Conservation (phyloP, 2,888 invertebrate species). For the Melolontha melolontha region DNA sequence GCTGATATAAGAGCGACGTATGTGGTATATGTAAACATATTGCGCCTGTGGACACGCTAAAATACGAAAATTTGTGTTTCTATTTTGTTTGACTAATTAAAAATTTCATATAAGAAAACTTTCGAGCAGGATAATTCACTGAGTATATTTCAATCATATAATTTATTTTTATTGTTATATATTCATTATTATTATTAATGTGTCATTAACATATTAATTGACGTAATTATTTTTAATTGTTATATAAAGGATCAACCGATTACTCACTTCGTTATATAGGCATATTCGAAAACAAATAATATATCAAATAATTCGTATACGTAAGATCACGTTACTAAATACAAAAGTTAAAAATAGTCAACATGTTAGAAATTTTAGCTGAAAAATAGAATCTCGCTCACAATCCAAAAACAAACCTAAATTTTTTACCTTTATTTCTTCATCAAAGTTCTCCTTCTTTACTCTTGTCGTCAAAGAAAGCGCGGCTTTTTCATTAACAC, state of each 20-base stretch:
- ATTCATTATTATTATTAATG: too few species aligned
- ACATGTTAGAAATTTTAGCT: constrained; percentile 38
- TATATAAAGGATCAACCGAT: constrained; percentile 16
- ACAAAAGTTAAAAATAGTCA: constrained; percentile 40
- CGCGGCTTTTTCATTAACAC: constrained; percentile 45
- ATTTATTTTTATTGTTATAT: too few species aligned
- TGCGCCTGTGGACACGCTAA: too few species aligned
- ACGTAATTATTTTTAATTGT: constrained; percentile 22
- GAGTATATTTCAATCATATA: too few species aligned
- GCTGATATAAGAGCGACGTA: too few species aligned
- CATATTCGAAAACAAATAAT: constrained; percentile 12
- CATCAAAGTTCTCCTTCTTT: constrained; percentile 78
- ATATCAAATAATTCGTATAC: constrained; percentile 26
- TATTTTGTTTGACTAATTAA: too few species aligned
- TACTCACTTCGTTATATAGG: background rate
- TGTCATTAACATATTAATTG: background rate
- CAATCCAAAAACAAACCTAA: constrained; percentile 25
- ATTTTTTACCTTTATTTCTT: constrained; percentile 79
- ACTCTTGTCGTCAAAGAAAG: constrained; percentile 60
- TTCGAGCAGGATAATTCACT: too few species aligned
- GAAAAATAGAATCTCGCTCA: constrained; percentile 36
- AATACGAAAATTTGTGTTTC: too few species aligned
- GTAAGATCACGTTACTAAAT: constrained; percentile 39
- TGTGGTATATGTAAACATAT: too few species aligned
- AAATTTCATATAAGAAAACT: too few species aligned